A percentile compares a stretch with the other conserved stretches of the same genome.
Conservation (phyloP, 1,140 invertebrate species). For the Steinernema khuongi region DNA sequence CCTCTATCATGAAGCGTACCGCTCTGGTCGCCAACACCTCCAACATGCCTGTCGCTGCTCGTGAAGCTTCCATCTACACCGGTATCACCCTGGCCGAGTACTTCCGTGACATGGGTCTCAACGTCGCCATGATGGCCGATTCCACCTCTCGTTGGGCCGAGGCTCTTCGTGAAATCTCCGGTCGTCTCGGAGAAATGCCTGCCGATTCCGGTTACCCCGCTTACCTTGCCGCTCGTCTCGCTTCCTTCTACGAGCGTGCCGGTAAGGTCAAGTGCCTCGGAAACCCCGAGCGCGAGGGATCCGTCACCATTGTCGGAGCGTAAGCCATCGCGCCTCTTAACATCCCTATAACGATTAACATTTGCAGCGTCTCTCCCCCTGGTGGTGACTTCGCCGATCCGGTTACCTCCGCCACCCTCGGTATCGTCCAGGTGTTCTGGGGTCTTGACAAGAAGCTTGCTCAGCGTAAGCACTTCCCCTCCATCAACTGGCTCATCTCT, state of each 20-base stretch:
- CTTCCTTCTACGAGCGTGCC: constrained; percentile 98
- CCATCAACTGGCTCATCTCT: constrained; percentile 99
- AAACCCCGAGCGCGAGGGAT: constrained; percentile 93
- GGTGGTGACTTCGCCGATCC: constrained; percentile 99
- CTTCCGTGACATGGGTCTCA: constrained; percentile 98
- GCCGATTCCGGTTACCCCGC: constrained; percentile 93
- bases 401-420: constrained; percentile 94
- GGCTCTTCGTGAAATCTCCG: constrained; percentile 98
- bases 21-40: constrained; percentile 98
- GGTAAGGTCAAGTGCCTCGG: constrained; percentile 92
- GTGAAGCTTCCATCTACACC: constrained; percentile 99
- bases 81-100: constrained; percentile 89
- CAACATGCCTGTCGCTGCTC: constrained; percentile 99
- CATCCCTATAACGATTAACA: constrained; percentile 25
- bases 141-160: constrained; percentile 99
- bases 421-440: constrained; percentile 99
- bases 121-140: constrained; percentile 99
- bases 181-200: constrained; percentile 99
- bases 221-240: constrained; percentile 91
- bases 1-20: constrained; percentile 99
- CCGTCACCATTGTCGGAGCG: constrained; percentile 97
- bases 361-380: constrained; percentile 80
- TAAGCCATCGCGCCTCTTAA: constrained; percentile 53
- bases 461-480: constrained; percentile 98
- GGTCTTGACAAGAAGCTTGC: constrained; percentile 98